Percentiles rank a stretch among this genome's conserved stretches.
These are phyloP conservation scores for Bubo scandiacus DNA, from an alignment of 2,113 vertebrate species.

Conservation along the genomic window DNA sequence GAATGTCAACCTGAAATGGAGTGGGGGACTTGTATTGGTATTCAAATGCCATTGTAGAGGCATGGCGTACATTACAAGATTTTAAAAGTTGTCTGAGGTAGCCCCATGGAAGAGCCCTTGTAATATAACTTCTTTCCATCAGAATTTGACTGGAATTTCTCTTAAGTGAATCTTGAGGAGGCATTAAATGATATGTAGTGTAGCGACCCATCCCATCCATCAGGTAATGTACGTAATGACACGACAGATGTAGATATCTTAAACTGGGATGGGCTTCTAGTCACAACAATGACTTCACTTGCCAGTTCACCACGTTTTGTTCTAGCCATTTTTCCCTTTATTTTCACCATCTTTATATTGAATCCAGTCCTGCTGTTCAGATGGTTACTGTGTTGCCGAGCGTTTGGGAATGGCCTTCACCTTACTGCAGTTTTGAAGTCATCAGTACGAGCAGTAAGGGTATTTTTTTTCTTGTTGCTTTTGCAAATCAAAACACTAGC, in stretches of 20 bases:
- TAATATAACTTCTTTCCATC: neutral
- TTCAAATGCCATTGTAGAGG: neutral
- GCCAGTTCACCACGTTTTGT: neutral
- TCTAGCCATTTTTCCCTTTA: neutral
- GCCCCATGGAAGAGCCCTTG: neutral
- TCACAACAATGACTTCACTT: neutral
- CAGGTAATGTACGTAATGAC: neutral
- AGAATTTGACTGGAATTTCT: neutral
- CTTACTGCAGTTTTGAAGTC: neutral
- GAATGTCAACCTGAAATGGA: neutral
- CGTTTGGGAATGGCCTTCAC: neutral
- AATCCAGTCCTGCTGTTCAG: too few relatives aligned
- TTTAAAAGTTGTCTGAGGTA: neutral
- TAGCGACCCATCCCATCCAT: neutral
- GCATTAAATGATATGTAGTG: neutral
- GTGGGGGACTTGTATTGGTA: accelerated
- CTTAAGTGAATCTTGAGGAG: neutral
- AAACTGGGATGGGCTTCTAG: neutral
- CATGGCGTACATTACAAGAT: accelerated
- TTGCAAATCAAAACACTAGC: neutral
- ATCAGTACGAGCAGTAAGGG: neutral
- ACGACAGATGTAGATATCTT: accelerated
- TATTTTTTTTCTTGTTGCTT: neutral
- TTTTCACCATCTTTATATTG: neutral
- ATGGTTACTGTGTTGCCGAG: neutral